Percentiles rank a stretch among this genome's conserved stretches.
phyloP scores from a whole-genome alignment of 2,888 invertebrate genomes.

The Lordiphosa andalusiaca region DNA sequence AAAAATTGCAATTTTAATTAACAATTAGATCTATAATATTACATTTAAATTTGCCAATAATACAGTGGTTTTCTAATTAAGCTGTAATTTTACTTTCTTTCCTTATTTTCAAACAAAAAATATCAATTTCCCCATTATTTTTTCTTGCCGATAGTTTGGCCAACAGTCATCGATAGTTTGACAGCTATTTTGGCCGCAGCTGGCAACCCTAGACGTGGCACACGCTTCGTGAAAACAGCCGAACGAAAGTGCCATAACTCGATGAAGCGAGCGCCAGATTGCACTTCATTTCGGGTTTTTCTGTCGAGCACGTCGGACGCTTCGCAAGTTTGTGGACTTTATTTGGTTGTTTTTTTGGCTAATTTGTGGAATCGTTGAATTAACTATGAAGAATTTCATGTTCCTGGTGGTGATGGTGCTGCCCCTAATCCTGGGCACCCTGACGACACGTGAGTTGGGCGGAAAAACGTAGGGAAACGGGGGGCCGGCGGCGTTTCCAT shows the following conservation, averaged over 20 bases:
- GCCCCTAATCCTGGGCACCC: constrained; percentile 86
- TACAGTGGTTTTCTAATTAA: too few relatives aligned
- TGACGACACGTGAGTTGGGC: constrained; percentile 86
- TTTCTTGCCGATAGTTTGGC: too few relatives aligned
- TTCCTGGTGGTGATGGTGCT: constrained; percentile 85
- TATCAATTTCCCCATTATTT: too few relatives aligned
- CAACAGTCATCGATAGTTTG: too few relatives aligned
- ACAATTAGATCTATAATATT: too few relatives aligned
- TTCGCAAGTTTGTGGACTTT: constrained; percentile 3
- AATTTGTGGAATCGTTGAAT: constrained; percentile 26
- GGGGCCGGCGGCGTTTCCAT: constrained; percentile 6
- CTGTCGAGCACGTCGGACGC: constrained; percentile 43
- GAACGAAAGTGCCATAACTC: too few relatives aligned
- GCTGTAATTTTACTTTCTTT: too few relatives aligned
- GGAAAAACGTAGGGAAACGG: background rate
- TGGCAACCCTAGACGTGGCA: constrained; percentile 58
- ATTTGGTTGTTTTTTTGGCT: constrained; percentile 12
- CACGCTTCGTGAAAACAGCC: constrained; percentile 11
- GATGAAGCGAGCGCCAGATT: too few relatives aligned
- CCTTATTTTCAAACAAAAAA: too few relatives aligned
- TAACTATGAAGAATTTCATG: constrained; percentile 85
- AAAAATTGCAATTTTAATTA: too few relatives aligned
- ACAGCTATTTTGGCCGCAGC: too few relatives aligned
- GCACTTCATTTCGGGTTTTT: constrained; percentile 19
- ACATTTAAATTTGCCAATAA: too few relatives aligned